Conservation (phyloP, 2,888 invertebrate genomes). For the Xestia ashworthii region DNA sequence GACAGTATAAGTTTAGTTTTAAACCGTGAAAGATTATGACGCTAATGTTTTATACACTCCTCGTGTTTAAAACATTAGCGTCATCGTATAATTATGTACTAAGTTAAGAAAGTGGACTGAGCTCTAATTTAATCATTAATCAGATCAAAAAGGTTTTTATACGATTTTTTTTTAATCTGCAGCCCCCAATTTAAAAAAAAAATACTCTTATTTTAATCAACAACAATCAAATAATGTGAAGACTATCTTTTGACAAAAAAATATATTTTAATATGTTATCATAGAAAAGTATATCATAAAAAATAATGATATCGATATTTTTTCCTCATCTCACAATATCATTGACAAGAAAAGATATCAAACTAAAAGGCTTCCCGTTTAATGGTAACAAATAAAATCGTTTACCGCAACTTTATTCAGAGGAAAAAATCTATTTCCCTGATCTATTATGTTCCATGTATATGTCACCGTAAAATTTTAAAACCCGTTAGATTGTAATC, state of each 20-base stretch:
- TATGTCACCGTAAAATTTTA: too few species aligned
- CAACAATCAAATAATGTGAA: background rate
- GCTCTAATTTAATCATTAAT: background rate
- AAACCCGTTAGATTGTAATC: too few species aligned
- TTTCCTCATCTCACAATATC: conserved; percentile 1
- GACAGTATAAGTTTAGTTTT: too few species aligned
- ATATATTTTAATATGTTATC: background rate
- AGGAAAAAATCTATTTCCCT: conserved; percentile 59
- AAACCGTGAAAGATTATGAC: too few species aligned
- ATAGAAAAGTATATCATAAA: conserved; percentile 1
- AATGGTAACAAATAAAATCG: conserved; percentile 46
- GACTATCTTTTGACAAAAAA: background rate
- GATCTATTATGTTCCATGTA: conserved; percentile 46
- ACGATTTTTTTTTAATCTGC: background rate
- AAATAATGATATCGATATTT: conserved; percentile 1
- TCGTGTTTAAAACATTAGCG: too few species aligned
- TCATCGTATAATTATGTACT: background rate
- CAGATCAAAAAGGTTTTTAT: background rate
- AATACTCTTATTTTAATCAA: background rate
- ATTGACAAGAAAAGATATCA: conserved; percentile 15
- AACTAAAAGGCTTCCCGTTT: conserved; percentile 41
- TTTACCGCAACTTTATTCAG: conserved; percentile 48
- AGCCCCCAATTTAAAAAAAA: background rate
- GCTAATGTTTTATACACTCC: too few species aligned
- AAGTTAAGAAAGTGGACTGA: background rate